Evolutionary conservation across 1,140 invertebrate species (phyloP).

Genomic region (Gryon sp.): DNA sequence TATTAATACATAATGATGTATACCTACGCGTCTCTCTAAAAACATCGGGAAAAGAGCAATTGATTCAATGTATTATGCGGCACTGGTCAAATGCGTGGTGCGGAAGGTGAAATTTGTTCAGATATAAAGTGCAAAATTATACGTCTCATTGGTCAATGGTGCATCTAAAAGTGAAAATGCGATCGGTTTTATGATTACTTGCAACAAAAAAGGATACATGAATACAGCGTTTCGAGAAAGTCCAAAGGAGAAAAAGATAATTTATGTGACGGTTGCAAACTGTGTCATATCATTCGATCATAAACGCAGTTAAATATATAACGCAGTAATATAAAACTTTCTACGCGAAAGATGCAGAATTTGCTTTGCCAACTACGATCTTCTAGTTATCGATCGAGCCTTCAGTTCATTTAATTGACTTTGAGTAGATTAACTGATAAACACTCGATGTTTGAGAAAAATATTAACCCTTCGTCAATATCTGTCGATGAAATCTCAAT

Average conservation of each 20-base stretch:
- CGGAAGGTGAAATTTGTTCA: slow-evolving; percentile 43
- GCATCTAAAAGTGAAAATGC: slow-evolving; percentile 49
- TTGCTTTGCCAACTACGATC: too few relatives aligned
- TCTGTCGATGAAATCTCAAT: too few relatives aligned
- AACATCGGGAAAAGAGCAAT: slow-evolving; percentile 17
- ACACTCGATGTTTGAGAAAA: too few relatives aligned
- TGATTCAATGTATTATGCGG: slow-evolving; percentile 34
- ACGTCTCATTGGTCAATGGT: slow-evolving; percentile 38
- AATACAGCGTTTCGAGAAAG: slow-evolving; percentile 40
- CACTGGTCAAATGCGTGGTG: slow-evolving; percentile 20
- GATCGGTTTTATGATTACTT: slow-evolving; percentile 33
- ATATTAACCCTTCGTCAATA: too few relatives aligned
- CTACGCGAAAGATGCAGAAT: neutral
- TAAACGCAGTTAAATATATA: slow-evolving; percentile 34
- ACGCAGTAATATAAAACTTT: slow-evolving; percentile 18
- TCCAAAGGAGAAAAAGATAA: slow-evolving; percentile 32
- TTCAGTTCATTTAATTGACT: too few relatives aligned
- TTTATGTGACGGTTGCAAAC: slow-evolving; percentile 26
- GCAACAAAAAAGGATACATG: too few relatives aligned
- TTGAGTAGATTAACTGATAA: too few relatives aligned
- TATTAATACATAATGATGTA: slow-evolving; percentile 35
- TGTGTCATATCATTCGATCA: slow-evolving; percentile 14
- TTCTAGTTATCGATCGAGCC: slow-evolving; percentile 14
- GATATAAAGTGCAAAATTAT: slow-evolving; percentile 38
- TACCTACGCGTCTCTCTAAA: slow-evolving; percentile 1